Percentiles rank a stretch among this genome's conserved stretches.
Conservation (phyloP, 2,113 vertebrate species). For the Callopanchax toddi region DNA sequence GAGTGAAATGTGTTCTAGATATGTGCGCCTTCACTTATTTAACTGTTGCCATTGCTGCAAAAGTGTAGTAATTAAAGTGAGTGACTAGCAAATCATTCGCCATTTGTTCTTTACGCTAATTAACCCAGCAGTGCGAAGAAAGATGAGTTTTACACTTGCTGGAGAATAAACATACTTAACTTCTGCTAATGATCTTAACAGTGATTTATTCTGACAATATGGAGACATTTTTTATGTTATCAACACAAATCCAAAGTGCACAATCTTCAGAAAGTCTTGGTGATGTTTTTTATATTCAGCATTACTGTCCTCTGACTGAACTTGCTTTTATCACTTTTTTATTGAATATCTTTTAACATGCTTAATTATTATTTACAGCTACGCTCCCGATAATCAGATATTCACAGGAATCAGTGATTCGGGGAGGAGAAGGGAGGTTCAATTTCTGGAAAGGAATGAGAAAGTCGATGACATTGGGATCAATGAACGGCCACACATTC, state of each 20-base stretch:
- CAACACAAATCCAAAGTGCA: neutral
- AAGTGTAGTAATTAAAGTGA: constrained; percentile 39
- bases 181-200: constrained; percentile 1
- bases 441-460: constrained; percentile 21
- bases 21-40: constrained; percentile 23
- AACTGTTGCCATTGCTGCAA: constrained; percentile 13
- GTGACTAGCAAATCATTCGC: constrained; percentile 30
- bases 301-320: constrained; percentile 27
- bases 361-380: constrained; percentile 57
- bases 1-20: constrained; percentile 14
- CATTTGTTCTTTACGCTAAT: constrained; percentile 24
- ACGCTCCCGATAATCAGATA: constrained; percentile 36
- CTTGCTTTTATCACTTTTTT: constrained; percentile 31
- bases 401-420: constrained; percentile 45
- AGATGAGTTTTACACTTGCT: constrained; percentile 12
- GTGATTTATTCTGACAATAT: constrained; percentile 1
- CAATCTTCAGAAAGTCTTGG: constrained; percentile 1
- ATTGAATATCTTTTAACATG: constrained; percentile 52
- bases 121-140: constrained; percentile 21
- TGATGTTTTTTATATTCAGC: neutral
- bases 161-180: constrained; percentile 13
- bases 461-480: constrained; percentile 39
- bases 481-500: constrained; percentile 45
- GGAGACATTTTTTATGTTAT: neutral
- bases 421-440: neutral